These are phyloP conservation scores for Drosophila nr. perissopoda DNA, from an alignment of 2,888 invertebrate genomes.

Conservation along the genomic window DNA sequence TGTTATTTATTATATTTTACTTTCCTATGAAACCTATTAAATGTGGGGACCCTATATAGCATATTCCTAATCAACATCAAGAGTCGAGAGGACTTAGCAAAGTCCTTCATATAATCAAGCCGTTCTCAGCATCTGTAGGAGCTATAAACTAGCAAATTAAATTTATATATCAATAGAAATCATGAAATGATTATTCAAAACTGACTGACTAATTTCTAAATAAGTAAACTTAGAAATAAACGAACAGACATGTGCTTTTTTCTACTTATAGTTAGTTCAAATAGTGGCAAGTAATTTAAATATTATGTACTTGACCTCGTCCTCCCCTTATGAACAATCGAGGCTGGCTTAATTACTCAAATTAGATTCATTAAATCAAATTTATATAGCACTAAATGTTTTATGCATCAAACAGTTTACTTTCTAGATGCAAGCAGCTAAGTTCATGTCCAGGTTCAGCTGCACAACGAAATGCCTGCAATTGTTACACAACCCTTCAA, in stretches of 20 bases:
- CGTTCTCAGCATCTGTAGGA: not conserved
- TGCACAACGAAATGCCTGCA: conserved; percentile 37
- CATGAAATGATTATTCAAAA: not conserved
- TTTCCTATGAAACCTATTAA: not conserved
- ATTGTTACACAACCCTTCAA: conserved; percentile 69
- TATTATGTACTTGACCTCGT: too few relatives aligned
- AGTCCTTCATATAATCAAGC: not conserved
- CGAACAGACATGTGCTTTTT: not conserved
- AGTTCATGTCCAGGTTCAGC: conserved; percentile 25
- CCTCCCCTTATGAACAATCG: not conserved
- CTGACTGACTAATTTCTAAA: not conserved
- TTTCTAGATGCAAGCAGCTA: conserved; percentile 25
- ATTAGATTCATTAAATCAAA: not conserved
- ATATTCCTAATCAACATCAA: not conserved
- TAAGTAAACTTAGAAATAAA: not conserved
- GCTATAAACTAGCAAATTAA: not conserved
- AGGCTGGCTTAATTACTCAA: not conserved
- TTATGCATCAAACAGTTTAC: conserved; percentile 19
- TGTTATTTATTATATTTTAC: not conserved
- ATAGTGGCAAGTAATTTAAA: too few relatives aligned
- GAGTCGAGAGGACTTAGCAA: not conserved
- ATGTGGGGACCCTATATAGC: not conserved
- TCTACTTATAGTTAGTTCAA: too few relatives aligned
- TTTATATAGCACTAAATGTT: not conserved
- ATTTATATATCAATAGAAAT: not conserved